Evolutionary conservation across 2,113 vertebrate genomes (phyloP).

Genomic region (Tachysurus fulvidraco): DNA sequence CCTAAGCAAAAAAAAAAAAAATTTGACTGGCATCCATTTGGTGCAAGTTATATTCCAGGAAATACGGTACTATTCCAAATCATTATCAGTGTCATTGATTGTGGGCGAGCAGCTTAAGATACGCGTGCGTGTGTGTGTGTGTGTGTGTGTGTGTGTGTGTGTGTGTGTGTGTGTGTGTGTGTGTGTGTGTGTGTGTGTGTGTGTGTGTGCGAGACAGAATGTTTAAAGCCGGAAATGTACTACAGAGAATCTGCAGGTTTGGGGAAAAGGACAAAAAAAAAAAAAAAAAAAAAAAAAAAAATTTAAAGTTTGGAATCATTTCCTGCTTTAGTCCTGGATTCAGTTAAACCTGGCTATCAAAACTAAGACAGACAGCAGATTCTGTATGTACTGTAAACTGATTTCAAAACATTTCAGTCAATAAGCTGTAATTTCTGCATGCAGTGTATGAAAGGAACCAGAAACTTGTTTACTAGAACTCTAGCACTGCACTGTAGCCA

Average conservation of each 20-base stretch:
- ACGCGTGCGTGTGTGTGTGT: neutral
- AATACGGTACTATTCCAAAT: neutral
- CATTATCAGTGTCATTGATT: no score
- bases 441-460: neutral
- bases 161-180: neutral
- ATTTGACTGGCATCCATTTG: neutral
- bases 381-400: conserved; percentile 2
- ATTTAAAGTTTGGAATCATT: neutral
- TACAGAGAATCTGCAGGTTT: neutral
- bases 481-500: neutral
- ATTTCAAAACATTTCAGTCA: neutral
- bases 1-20: no score
- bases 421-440: neutral
- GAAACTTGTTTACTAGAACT: neutral
- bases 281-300: neutral
- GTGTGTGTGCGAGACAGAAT: neutral
- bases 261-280: neutral
- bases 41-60: neutral
- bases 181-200: neutral
- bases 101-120: neutral
- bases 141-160: conserved; percentile 1
- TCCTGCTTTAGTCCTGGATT: conserved; percentile 28
- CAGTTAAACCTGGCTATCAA: neutral
- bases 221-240: neutral
- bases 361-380: neutral